These are phyloP conservation scores for Lipophrys pholis DNA, from an alignment of 2,113 vertebrate species.

Conservation along the genomic window DNA sequence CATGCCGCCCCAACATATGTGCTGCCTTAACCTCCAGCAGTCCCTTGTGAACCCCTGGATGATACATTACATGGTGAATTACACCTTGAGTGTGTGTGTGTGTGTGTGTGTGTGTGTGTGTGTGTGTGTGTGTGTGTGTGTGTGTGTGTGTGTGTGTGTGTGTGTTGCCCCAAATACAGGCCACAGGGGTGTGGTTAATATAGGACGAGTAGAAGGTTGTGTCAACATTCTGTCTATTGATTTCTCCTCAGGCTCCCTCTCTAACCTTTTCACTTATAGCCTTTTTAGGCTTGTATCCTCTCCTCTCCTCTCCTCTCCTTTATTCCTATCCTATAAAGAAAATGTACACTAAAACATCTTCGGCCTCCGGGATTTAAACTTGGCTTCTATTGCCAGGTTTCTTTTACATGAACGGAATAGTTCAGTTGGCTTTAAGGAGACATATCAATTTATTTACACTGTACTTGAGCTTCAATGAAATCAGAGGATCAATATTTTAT, in stretches of 20 bases:
- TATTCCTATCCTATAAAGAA: neutral
- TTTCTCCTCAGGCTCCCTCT: conserved; percentile 47
- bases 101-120: conserved; percentile 15
- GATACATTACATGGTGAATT: conserved; percentile 53
- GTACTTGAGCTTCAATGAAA: too few species aligned
- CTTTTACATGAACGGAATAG: too few species aligned
- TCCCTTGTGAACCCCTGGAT: conserved; percentile 22
- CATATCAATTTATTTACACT: too few species aligned
- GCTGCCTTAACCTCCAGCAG: conserved; percentile 25
- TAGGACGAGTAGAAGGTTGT: conserved; percentile 64
- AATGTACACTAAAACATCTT: too few species aligned
- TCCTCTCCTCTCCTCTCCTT: neutral
- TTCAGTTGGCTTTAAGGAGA: too few species aligned
- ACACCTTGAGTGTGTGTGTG: conserved; percentile 32
- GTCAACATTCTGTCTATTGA: conserved; percentile 68
- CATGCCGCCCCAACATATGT: conserved; percentile 22
- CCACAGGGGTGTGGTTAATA: conserved; percentile 61
- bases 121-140: conserved; percentile 7
- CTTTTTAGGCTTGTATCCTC: conserved; percentile 17
- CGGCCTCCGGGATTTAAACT: too few species aligned
- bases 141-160: conserved; percentile 22
- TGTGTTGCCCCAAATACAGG: conserved; percentile 17
- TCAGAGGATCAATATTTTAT: too few species aligned
- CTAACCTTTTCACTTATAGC: conserved; percentile 50
- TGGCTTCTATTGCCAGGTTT: too few species aligned